Conservation (phyloP, 2,797 vertebrate species). For the Chelidonichthys spinosus region DNA sequence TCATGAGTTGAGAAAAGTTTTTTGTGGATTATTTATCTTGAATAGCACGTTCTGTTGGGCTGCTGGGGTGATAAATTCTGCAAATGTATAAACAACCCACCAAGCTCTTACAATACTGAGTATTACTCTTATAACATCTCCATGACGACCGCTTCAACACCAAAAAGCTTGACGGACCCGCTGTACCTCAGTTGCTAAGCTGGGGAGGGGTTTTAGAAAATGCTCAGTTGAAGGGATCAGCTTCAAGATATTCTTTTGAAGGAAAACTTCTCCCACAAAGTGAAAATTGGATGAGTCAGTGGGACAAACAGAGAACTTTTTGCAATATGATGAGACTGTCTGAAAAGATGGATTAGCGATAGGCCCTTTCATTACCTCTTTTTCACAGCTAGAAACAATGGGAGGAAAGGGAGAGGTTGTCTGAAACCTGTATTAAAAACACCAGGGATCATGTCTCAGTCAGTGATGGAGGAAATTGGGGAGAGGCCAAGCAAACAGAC, state of each 20-base stretch:
- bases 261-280: not conserved
- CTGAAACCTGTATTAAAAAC: constrained; percentile 51
- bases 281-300: not conserved
- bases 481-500: constrained; percentile 50
- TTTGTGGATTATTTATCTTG: not conserved
- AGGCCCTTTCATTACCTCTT: constrained; percentile 7
- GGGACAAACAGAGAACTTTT: too few relatives aligned
- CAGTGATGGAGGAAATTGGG: constrained; percentile 47
- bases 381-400: constrained; percentile 30
- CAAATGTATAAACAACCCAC: not conserved
- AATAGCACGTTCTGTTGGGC: not conserved
- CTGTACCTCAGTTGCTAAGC: not conserved
- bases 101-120: not conserved
- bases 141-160: not conserved
- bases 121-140: not conserved
- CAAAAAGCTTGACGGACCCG: not conserved
- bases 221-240: not conserved
- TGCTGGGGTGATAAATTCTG: not conserved
- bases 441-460: constrained; percentile 41
- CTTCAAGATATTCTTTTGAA: not conserved
- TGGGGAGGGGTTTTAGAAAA: not conserved
- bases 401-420: constrained; percentile 32
- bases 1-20: not conserved
- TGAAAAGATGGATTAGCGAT: constrained; percentile 14
- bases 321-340: not conserved